Percentiles rank a stretch among this genome's conserved stretches.
Conservation (phyloP, 2,888 invertebrate species). For the Neoaliturus tenellus region DNA sequence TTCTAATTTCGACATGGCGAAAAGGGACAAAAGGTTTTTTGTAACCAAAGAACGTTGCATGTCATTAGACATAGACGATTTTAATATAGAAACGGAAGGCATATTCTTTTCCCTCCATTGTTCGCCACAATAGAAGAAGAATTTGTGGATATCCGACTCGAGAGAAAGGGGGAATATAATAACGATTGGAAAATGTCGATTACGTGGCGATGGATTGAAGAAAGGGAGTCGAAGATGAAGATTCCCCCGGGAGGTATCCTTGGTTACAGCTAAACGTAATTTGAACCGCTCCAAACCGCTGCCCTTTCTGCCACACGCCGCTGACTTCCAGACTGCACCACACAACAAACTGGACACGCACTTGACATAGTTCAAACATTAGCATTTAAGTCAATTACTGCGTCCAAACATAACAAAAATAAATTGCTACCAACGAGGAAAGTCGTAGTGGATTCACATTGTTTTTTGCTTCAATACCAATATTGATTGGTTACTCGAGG, state of each 20-base stretch:
- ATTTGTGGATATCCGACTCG: neutral
- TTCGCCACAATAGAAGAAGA: neutral
- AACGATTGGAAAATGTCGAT: conserved; percentile 51
- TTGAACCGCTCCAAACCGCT: conserved; percentile 38
- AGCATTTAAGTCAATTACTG: neutral
- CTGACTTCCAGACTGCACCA: neutral
- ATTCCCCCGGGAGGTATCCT: conserved; percentile 47
- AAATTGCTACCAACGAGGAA: too few relatives aligned
- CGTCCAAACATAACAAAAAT: too few relatives aligned
- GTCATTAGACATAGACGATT: too few relatives aligned
- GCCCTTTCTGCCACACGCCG: conserved; percentile 22
- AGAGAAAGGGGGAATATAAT: conserved; percentile 36
- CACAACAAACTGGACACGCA: too few relatives aligned
- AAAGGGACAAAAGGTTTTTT: too few relatives aligned
- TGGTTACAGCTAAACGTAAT: conserved; percentile 49
- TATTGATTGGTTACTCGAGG: too few relatives aligned
- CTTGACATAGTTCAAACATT: neutral
- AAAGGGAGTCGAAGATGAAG: conserved; percentile 48
- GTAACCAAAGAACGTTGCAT: too few relatives aligned
- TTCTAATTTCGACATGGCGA: too few relatives aligned
- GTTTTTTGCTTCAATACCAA: too few relatives aligned
- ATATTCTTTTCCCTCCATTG: neutral
- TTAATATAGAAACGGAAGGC: too few relatives aligned
- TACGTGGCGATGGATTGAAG: conserved; percentile 42
- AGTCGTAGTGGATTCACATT: too few relatives aligned